Conservation (phyloP, 2,888 invertebrate genomes). For the Lasius fuliginosus region DNA sequence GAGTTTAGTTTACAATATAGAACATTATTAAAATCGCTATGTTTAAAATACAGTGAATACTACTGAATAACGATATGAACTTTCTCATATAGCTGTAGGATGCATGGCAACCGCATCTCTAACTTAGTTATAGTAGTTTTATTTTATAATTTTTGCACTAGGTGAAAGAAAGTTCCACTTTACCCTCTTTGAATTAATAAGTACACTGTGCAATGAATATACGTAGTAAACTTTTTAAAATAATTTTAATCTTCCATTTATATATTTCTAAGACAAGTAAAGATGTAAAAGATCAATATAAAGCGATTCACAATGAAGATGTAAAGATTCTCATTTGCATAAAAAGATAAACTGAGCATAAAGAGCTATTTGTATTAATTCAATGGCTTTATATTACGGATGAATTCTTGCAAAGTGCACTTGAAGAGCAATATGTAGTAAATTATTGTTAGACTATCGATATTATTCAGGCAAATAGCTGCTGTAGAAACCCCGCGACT, state of each 20-base stretch:
- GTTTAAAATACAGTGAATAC: conserved; percentile 19
- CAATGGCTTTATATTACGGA: conserved; percentile 25
- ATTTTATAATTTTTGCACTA: conserved; percentile 31
- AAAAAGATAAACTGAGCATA: conserved; percentile 25
- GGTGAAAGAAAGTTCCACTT: conserved; percentile 16
- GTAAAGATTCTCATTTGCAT: conserved; percentile 1
- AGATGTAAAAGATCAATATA: background rate
- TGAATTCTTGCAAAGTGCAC: conserved; percentile 30
- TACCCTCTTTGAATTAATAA: conserved; percentile 13
- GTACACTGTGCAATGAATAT: conserved; percentile 21
- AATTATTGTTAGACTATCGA: conserved; percentile 50
- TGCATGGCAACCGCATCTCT: conserved; percentile 27
- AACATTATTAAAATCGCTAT: conserved; percentile 27
- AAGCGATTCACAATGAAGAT: conserved; percentile 9
- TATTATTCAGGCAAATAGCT: conserved; percentile 43
- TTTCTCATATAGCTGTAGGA: conserved; percentile 9
- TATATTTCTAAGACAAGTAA: conserved; percentile 2
- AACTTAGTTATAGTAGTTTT: conserved; percentile 33
- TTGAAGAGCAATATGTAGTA: conserved; percentile 27
- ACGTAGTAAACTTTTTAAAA: conserved; percentile 28
- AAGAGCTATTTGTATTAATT: conserved; percentile 26
- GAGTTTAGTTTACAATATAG: background rate
- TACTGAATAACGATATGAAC: conserved; percentile 15
- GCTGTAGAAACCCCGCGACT: conserved; percentile 6
- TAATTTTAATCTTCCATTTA: conserved; percentile 12